Evolutionary conservation across 2,888 invertebrate genomes (phyloP), one percentile per base, ranked within the genome.

Genomic region (Aplocera efformata): DNA sequence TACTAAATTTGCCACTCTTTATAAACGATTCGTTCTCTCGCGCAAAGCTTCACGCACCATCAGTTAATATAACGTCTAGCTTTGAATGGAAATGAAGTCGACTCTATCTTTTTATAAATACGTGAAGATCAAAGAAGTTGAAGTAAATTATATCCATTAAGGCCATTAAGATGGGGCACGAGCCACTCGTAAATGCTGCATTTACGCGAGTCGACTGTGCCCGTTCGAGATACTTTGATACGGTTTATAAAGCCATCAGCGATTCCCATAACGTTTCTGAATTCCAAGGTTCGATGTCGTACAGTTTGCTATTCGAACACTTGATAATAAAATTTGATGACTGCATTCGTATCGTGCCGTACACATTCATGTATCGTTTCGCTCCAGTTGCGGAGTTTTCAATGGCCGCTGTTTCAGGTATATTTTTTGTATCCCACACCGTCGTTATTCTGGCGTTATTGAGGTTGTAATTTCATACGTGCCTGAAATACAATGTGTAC

Each of bases 161-260:
- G 57, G 46, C 60, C 63, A 72, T 70, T 67, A 44, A 56, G 49
- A 47, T 56, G 43, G 50, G 56, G 56, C 66, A 66, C 63, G 64
- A 55, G 50, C 49, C 32, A 44, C 50, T 42, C 31, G 35, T 41
- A 51, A 45, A 51, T 31, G 41, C 44, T 44, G 48, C 40, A 45
- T 56, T 48, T 41, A 44, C 49, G 50, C 36, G 44, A 56, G 43
- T 53, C 50, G 42, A 42, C 50, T 50, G 22, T 43, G 45, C 34
- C 43, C 28, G 48, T 54, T 39, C 33, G 17, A 36, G 41, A 39
- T 39, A 48, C 47, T 33, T 32, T 27, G 34, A 37, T 38, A 17
- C 38, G 40, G 42, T 42, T 47, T 46, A 50, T 37, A 48, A 50
- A 48, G 43, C 28, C 38, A 47, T 51, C 47, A 38, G 37, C 37